Percentiles rank a stretch among this genome's conserved stretches.
These are phyloP conservation scores for Trichomalopsis sarcophagae DNA, from an alignment of 1,140 invertebrate genomes.

Conservation along the genomic window DNA sequence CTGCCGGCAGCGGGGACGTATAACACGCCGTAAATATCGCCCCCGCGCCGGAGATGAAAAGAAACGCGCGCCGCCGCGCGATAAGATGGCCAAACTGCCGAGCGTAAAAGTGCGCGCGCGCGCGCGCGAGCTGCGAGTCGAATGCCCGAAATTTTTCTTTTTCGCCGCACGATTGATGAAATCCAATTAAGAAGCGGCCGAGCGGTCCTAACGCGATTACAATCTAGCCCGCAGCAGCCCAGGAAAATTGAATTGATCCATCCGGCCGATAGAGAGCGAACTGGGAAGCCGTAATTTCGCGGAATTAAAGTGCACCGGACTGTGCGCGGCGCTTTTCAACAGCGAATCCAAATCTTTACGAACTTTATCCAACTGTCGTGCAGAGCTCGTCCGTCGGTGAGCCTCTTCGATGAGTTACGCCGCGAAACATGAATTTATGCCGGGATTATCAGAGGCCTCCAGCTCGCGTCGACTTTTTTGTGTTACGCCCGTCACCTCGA, in stretches of 20 bases:
- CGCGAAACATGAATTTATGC: conserved; percentile 57
- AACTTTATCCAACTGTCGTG: too few relatives aligned
- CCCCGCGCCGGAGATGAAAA: background rate
- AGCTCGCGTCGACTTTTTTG: background rate
- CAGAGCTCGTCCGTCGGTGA: background rate
- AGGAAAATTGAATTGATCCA: conserved; percentile 41
- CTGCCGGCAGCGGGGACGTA: background rate
- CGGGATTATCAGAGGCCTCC: conserved; percentile 56
- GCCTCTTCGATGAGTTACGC: conserved; percentile 56
- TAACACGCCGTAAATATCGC: background rate
- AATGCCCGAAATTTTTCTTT: background rate
- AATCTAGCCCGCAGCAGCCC: background rate
- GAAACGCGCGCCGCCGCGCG: background rate
- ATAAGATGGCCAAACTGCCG: background rate
- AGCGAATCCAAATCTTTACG: too few relatives aligned
- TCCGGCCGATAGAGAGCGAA: too few relatives aligned
- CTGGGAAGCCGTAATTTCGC: conserved; percentile 19
- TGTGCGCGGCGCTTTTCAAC: background rate
- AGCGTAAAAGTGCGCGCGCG: background rate
- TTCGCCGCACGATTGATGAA: background rate
- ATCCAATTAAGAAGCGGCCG: conserved; percentile 46
- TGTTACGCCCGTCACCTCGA: conserved; percentile 20
- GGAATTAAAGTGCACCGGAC: conserved; percentile 15
- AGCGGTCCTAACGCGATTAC: conserved; percentile 38
- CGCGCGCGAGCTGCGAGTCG: background rate